Percentiles rank a stretch among this genome's conserved stretches.
Conservation (phyloP, 2,113 vertebrate genomes). For the Rhinogobius similis region DNA sequence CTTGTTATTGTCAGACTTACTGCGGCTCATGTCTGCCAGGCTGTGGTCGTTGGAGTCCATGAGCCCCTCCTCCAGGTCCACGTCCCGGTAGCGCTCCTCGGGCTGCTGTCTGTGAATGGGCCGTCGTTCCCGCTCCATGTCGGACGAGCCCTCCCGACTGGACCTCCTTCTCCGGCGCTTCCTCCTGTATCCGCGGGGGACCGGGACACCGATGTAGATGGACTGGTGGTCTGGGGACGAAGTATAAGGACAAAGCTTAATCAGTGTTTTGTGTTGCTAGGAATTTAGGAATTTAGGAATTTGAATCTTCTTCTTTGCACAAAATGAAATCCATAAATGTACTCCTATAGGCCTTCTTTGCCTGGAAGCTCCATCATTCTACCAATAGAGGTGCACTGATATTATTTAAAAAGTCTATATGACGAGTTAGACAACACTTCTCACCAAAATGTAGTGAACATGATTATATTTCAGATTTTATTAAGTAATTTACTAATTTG, state of each 20-base stretch:
- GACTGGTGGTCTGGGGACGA: constrained; percentile 82
- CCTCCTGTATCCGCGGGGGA: constrained; percentile 81
- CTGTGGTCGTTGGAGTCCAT: constrained; percentile 66
- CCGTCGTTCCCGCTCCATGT: constrained; percentile 65
- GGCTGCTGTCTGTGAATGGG: constrained; percentile 71
- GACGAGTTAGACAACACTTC: too few relatives aligned
- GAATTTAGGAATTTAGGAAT: neutral
- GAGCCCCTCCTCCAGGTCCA: constrained; percentile 69
- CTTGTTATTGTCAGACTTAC: too few relatives aligned
- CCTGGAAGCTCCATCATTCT: neutral
- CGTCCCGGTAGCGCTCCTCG: constrained; percentile 67
- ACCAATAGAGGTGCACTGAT: too few relatives aligned
- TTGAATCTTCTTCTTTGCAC: neutral
- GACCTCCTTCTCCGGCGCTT: constrained; percentile 84
- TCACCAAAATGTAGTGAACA: too few relatives aligned
- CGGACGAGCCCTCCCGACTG: constrained; percentile 67
- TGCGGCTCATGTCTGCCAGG: constrained; percentile 79
- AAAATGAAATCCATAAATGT: neutral
- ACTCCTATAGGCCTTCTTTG: neutral
- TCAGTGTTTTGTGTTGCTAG: neutral
- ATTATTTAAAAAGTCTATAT: too few relatives aligned
- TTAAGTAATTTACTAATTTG: too few relatives aligned
- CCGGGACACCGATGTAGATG: constrained; percentile 90
- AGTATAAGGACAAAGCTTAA: neutral
- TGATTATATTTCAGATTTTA: too few relatives aligned